Evolutionary conservation across 2,113 vertebrate genomes (phyloP).

Genomic region (Acinonyx jubatus): DNA sequence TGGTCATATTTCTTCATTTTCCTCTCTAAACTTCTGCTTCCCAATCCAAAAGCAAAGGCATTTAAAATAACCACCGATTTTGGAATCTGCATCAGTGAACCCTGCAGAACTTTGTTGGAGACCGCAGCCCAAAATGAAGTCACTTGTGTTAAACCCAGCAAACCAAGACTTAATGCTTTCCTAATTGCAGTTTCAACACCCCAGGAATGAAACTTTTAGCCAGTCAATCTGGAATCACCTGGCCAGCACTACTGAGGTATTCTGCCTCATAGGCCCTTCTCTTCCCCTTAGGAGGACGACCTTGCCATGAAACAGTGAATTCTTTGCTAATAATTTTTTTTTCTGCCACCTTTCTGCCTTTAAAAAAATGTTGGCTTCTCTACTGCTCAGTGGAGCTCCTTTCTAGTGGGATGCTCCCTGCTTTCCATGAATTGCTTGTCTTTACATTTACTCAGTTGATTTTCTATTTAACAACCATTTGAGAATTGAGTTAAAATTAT

Average conservation of each 20-base stretch:
- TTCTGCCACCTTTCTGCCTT: background rate
- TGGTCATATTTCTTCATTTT: constrained; percentile 7
- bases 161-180: background rate
- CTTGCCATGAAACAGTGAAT: background rate
- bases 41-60: background rate
- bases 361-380: background rate
- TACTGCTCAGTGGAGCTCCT: background rate
- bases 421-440: background rate
- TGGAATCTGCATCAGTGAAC: background rate
- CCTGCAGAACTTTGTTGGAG: background rate
- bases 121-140: background rate
- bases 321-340: background rate
- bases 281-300: background rate
- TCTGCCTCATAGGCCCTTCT: background rate
- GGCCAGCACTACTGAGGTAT: background rate
- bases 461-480: background rate
- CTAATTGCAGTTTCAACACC: background rate
- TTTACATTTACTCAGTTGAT: background rate
- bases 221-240: background rate
- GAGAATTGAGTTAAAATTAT: background rate
- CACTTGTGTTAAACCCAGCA: background rate
- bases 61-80: background rate
- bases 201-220: background rate
- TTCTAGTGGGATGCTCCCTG: background rate
- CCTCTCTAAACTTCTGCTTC: background rate